Percentiles rank a stretch among this genome's conserved stretches.
Conservation (phyloP, 2,113 vertebrate genomes). For the Lophura nycthemera region DNA sequence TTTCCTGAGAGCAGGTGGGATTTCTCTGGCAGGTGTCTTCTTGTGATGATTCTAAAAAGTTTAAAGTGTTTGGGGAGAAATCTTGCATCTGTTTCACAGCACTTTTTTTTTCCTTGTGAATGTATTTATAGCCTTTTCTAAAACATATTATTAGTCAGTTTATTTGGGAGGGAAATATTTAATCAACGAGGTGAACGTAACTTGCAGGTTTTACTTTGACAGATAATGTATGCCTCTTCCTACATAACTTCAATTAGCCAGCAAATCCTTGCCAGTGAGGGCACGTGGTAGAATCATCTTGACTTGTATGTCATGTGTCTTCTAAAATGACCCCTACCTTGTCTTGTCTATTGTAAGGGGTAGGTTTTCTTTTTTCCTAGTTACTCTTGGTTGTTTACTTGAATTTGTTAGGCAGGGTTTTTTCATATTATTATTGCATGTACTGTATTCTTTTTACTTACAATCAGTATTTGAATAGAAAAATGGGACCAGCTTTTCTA, state of each 20-base stretch:
- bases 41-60: neutral
- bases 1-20: neutral
- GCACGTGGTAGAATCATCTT: neutral
- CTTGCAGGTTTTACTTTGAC: neutral
- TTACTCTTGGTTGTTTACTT: slow-evolving; percentile 1
- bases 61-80: neutral
- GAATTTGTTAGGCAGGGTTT: slow-evolving; percentile 1
- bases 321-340: neutral
- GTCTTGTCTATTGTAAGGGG: neutral
- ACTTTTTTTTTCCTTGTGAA: neutral
- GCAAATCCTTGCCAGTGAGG: neutral
- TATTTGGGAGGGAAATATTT: slow-evolving; percentile 26
- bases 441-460: slow-evolving; percentile 40
- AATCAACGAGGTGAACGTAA: neutral
- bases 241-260: neutral
- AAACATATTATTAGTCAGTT: neutral
- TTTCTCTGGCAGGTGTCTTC: neutral
- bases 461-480: slow-evolving; percentile 29
- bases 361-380: neutral
- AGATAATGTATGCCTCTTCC: neutral
- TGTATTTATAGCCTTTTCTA: slow-evolving; percentile 12
- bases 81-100: slow-evolving; percentile 22
- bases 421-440: slow-evolving; percentile 44
- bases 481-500: slow-evolving; percentile 38
- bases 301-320: neutral